Evolutionary conservation across 1,140 invertebrate genomes (phyloP), one percentile per base, ranked within the genome.

Genomic region (Paraescarpia echinospica): DNA sequence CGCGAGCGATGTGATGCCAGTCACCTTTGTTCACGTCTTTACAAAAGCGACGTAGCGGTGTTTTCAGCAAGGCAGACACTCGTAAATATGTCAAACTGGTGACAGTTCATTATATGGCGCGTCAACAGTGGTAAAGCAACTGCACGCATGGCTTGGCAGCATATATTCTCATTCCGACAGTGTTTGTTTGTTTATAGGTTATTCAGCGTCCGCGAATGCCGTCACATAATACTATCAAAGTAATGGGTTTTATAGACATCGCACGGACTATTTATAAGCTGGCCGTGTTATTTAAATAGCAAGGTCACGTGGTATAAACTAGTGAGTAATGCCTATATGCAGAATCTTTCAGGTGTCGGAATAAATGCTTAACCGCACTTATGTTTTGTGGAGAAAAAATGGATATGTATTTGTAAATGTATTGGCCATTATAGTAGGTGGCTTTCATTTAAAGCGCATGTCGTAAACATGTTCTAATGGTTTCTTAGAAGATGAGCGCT

Each of bases 401-500:
- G 22, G 59, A 18, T 77, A 18, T 51, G 48, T 18, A 77, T 77
- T 18, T 14, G 12, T 31, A 77, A 12, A 77, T 77, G 59, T 12
- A 77, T 77, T 18, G 18, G 59, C 22, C 59, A 18, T 2, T 77
- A 12, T 4, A 18, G 59, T 27, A 27, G 59, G 2, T 77, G 8
- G 59, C 59, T 77, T 77, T 77, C 59, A 77, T 77, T 77, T 77
- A 77, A 77, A 22, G 59, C 22, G 59, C n/a, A n/a, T 77, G 59
- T 77, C 59, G 59, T 77, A 77, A 77, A 77, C 59, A 77, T 4
- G 22, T 77, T 77, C 2, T 77, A 77, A 77, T 31, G 5, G 34
- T 90, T 90, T 90, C 34, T 90, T 90, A 18, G 34, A 90, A 90
- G 89, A 90, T 90, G 35, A 90, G n/a, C 33, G 33, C 14, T 22